Evolutionary conservation across 2,797 vertebrate genomes (phyloP).

Genomic region (Anguilla obscura): DNA sequence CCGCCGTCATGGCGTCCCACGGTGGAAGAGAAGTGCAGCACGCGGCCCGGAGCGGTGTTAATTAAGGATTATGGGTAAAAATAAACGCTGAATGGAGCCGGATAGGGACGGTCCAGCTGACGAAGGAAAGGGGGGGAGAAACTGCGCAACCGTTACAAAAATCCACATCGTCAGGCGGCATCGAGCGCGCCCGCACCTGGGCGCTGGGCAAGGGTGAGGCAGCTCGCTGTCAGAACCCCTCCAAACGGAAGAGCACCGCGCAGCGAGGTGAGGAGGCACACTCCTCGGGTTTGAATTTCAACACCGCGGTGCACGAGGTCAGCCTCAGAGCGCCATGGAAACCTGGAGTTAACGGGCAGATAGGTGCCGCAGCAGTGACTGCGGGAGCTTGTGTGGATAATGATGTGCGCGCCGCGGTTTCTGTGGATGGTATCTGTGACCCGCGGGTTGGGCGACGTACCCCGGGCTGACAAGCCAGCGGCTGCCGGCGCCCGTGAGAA

Average conservation of each 20-base stretch:
- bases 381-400: not conserved
- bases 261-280: slow-evolving; percentile 18
- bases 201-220: slow-evolving; percentile 44
- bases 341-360: not conserved
- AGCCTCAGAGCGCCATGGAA: not conserved
- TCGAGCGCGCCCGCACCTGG: slow-evolving; percentile 39
- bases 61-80: slow-evolving; percentile 74
- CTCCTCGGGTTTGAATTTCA: not conserved
- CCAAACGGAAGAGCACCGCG: not conserved
- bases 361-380: not conserved
- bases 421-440: not conserved
- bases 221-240: slow-evolving; percentile 17
- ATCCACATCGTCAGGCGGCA: slow-evolving; percentile 32
- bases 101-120: slow-evolving; percentile 63
- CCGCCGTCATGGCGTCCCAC: not conserved
- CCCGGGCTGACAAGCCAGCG: slow-evolving; percentile 35
- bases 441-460: not conserved
- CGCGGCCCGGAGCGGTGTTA: slow-evolving; percentile 64
- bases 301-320: not conserved
- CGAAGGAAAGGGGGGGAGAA: slow-evolving; percentile 55
- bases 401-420: not conserved
- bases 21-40: slow-evolving; percentile 54
- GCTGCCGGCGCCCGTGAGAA: slow-evolving; percentile 10
- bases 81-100: slow-evolving; percentile 64
- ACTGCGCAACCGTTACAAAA: slow-evolving; percentile 22